A percentile compares a stretch with the other conserved stretches of the same genome.
Evolutionary conservation across 53 echinoderm and acorn worm species (phyloP).

Genomic region (Mesocentrotus franciscanus): DNA sequence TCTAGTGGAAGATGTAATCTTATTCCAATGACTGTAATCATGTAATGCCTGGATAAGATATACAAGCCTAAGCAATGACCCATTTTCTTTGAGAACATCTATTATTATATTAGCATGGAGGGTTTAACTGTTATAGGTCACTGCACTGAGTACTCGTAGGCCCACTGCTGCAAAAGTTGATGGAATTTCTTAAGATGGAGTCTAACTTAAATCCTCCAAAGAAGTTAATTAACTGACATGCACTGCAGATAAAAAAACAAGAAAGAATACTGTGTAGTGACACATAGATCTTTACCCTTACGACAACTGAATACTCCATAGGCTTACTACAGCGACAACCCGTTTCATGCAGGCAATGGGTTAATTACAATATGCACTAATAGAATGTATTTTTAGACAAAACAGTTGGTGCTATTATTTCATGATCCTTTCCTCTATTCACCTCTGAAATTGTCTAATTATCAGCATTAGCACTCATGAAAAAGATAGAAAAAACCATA

Average conservation of each 20-base stretch:
- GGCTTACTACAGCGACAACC: no score
- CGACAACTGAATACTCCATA: no score
- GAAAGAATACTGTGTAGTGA: background rate
- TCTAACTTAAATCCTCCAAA: background rate
- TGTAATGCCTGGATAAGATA: background rate
- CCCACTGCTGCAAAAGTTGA: background rate
- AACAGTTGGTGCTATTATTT: background rate
- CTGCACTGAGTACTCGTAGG: background rate
- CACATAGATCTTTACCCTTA: no score
- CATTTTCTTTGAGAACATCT: background rate
- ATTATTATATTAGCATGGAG: background rate
- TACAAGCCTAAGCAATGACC: background rate
- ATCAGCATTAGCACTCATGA: background rate
- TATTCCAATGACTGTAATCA: background rate
- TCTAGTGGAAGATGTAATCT: constrained; percentile 13
- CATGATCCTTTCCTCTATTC: background rate
- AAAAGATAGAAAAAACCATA: background rate
- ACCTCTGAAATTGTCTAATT: background rate
- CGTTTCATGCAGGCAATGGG: no score
- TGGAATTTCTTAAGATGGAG: background rate
- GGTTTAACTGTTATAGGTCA: background rate
- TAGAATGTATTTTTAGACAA: background rate
- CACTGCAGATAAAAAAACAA: background rate
- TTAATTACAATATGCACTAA: background rate
- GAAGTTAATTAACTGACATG: background rate